phyloP scores from a whole-genome alignment of 1,140 invertebrate species.

The Leptinotarsa lineolata region DNA sequence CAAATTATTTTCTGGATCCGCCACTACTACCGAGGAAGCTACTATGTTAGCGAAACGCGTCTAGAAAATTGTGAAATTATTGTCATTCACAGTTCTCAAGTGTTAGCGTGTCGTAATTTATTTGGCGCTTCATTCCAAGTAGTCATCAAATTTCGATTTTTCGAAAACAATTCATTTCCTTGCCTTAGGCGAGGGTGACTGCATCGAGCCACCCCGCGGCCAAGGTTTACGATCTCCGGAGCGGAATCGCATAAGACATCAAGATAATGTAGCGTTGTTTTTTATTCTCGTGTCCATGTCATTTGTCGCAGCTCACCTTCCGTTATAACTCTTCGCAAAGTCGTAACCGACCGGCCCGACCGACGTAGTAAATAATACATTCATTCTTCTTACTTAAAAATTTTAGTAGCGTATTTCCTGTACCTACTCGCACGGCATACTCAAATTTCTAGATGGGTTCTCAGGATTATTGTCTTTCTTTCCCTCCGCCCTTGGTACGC shows the following conservation, averaged over 20 bases:
- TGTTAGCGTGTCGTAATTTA: too few species aligned
- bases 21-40: too few species aligned
- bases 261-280: neutral
- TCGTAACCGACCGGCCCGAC: conserved; percentile 3
- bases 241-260: neutral
- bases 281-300: neutral
- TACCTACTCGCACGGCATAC: conserved; percentile 18
- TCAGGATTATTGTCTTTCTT: conserved; percentile 8
- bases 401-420: conserved; percentile 28
- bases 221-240: neutral
- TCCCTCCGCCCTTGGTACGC: neutral
- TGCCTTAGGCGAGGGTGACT: neutral
- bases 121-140: too few species aligned
- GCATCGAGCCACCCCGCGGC: neutral
- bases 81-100: too few species aligned
- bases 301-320: conserved; percentile 4
- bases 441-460: conserved; percentile 24
- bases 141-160: too few species aligned
- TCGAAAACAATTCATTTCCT: too few species aligned
- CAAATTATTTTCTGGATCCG: too few species aligned
- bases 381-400: conserved; percentile 26
- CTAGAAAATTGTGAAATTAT: too few species aligned
- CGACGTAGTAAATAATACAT: conserved; percentile 16
- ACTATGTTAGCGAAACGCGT: too few species aligned
- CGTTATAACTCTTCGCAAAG: neutral